Evolutionary conservation across 2,113 vertebrate genomes (phyloP).

Genomic region (Colaptes auratus): DNA sequence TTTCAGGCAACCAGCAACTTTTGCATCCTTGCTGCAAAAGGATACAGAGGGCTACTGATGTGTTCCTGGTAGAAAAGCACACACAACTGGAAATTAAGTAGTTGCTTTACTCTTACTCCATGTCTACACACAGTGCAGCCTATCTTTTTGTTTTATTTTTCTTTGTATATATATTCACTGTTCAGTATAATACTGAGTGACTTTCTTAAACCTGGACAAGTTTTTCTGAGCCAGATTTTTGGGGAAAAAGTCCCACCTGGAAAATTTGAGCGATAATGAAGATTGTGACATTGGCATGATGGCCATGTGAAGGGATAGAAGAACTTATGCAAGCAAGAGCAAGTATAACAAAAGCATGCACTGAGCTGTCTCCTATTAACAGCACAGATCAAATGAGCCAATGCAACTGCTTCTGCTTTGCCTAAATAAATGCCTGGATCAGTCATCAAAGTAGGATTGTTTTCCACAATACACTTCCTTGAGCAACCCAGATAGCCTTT

Average conservation of each 20-base stretch:
- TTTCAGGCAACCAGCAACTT: background rate
- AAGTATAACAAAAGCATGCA: conserved; percentile 58
- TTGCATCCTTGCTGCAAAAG: background rate
- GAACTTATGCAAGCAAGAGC: conserved; percentile 58
- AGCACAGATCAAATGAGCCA: conserved; percentile 54
- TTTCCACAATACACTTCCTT: conserved; percentile 70
- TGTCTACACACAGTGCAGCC: background rate
- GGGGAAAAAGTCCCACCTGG: background rate
- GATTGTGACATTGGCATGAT: conserved; percentile 1
- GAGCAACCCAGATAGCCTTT: conserved; percentile 64
- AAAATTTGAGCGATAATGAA: background rate
- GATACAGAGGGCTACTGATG: background rate
- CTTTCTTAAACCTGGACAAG: background rate
- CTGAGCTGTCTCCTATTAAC: conserved; percentile 58
- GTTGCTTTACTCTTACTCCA: background rate
- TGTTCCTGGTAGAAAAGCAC: background rate
- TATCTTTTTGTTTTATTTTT: background rate
- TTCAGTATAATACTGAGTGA: background rate
- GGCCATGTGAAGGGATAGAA: background rate
- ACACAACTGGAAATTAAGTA: background rate
- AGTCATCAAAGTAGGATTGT: conserved; percentile 68
- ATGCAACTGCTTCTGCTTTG: conserved; percentile 58
- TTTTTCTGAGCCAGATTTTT: background rate
- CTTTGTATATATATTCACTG: background rate
- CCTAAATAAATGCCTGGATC: conserved; percentile 68